Conservation (phyloP, 2,888 invertebrate species). For the Andrena minutula region DNA sequence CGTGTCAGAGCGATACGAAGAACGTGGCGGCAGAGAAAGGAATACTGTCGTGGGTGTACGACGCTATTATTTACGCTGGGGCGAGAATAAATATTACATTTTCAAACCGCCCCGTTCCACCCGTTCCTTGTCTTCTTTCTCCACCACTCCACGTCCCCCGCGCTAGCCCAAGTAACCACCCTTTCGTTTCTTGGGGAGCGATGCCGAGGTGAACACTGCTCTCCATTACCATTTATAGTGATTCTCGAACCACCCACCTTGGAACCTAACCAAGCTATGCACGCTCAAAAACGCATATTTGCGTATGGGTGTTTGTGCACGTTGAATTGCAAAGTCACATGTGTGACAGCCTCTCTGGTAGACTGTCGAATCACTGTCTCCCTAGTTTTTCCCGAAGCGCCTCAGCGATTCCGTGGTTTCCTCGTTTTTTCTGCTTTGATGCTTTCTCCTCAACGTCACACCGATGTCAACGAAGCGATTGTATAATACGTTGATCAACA, state of each 20-base stretch:
- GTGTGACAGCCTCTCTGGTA: conserved; percentile 34
- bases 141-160: conserved; percentile 21
- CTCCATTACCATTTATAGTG: conserved; percentile 85
- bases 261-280: conserved; percentile 60
- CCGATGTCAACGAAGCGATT: neutral
- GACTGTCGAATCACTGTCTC: conserved; percentile 25
- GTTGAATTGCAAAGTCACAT: conserved; percentile 58
- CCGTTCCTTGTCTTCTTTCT: conserved; percentile 24
- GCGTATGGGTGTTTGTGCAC: conserved; percentile 30
- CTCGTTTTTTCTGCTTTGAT: neutral
- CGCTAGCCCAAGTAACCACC: conserved; percentile 49
- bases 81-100: conserved; percentile 81
- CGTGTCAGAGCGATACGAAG: conserved; percentile 5
- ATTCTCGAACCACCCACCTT: conserved; percentile 80
- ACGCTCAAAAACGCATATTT: conserved; percentile 64
- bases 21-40: conserved; percentile 40
- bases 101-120: conserved; percentile 73
- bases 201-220: conserved; percentile 69
- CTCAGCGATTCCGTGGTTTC: neutral
- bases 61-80: conserved; percentile 79
- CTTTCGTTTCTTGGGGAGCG: conserved; percentile 56
- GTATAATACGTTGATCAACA: no score
- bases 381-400: neutral
- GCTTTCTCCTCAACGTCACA: neutral
- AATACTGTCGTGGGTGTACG: conserved; percentile 58